These are phyloP conservation scores for Drosophila mercatorum DNA, from an alignment of 2,888 invertebrate species.

Conservation along the genomic window DNA sequence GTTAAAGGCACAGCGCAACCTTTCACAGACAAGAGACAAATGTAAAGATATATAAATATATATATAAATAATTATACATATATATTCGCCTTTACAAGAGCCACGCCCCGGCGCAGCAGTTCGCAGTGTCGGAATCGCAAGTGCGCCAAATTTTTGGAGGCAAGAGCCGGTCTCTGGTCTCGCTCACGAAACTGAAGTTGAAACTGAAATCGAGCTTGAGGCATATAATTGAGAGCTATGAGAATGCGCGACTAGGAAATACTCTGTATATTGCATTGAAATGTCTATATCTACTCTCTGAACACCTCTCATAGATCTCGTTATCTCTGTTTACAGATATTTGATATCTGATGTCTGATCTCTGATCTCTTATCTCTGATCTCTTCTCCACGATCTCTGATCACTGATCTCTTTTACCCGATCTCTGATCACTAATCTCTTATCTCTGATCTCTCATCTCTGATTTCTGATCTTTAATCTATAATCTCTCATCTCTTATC, in stretches of 20 bases:
- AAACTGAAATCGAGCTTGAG: slow-evolving; percentile 1
- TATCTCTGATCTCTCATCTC: neutral
- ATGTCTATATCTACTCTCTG: too few relatives aligned
- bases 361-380: neutral
- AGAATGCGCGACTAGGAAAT: neutral
- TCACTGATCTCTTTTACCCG: neutral
- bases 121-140: slow-evolving; percentile 21
- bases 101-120: slow-evolving; percentile 15
- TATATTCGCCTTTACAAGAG: slow-evolving; percentile 12
- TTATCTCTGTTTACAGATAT: too few relatives aligned
- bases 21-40: slow-evolving; percentile 47
- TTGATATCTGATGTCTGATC: too few relatives aligned
- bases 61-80: neutral
- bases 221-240: neutral
- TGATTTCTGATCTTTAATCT: too few relatives aligned
- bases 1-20: slow-evolving; percentile 40
- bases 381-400: neutral
- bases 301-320: too few relatives aligned
- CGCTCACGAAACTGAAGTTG: slow-evolving; percentile 9
- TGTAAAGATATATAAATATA: neutral
- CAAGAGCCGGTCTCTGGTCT: slow-evolving; percentile 49
- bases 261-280: neutral
- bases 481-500: neutral
- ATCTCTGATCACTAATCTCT: neutral
- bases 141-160: slow-evolving; percentile 65